These are phyloP conservation scores for Mirounga angustirostris DNA, from an alignment of 2,113 vertebrate genomes.

Conservation along the genomic window DNA sequence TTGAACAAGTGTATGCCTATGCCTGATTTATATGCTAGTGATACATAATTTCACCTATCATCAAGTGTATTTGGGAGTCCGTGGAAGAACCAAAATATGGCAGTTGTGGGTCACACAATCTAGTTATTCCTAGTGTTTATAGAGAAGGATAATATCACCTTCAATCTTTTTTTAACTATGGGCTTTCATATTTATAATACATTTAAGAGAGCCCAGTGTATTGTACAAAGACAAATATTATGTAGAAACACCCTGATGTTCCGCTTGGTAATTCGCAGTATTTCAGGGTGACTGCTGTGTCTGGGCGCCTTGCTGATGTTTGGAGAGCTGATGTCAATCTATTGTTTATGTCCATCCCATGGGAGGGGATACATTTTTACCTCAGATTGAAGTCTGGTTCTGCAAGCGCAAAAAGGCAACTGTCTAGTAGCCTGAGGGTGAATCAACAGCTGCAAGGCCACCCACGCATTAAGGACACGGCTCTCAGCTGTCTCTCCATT, in stretches of 20 bases:
- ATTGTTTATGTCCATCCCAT: constrained; percentile 43
- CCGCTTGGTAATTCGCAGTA: neutral
- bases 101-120: neutral
- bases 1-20: neutral
- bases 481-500: constrained; percentile 74
- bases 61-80: neutral
- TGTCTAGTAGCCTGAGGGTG: constrained; percentile 61
- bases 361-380: constrained; percentile 54
- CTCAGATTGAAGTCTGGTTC: constrained; percentile 44
- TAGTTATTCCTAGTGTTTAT: too few species aligned
- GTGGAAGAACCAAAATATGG: neutral
- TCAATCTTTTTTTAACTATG: neutral
- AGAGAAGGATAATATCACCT: neutral
- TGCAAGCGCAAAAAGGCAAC: constrained; percentile 54
- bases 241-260: neutral
- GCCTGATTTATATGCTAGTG: neutral
- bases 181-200: neutral
- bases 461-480: constrained; percentile 52
- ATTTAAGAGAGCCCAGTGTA: neutral
- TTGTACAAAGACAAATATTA: constrained; percentile 55
- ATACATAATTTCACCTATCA: neutral
- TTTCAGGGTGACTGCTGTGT: constrained; percentile 23
- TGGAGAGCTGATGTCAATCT: constrained; percentile 42
- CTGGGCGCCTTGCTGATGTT: neutral
- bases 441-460: constrained; percentile 77